These are phyloP conservation scores for Dermatemys mawii DNA, from an alignment of 2,113 vertebrate genomes.

Conservation along the genomic window DNA sequence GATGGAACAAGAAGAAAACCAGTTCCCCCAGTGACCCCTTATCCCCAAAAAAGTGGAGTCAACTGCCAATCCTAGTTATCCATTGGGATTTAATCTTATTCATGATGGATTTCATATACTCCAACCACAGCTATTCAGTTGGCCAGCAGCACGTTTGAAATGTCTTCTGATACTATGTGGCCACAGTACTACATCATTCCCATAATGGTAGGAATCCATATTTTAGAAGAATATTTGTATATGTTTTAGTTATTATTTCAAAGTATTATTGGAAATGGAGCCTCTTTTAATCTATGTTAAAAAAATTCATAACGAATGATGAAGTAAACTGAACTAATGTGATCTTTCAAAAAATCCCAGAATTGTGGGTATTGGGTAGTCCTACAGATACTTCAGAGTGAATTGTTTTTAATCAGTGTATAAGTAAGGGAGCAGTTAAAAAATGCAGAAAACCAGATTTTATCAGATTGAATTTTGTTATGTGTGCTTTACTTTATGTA, in stretches of 20 bases:
- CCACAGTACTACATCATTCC: not conserved
- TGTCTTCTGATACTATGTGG: not conserved
- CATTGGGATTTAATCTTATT: not conserved
- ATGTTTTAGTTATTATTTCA: not conserved
- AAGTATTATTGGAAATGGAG: not conserved
- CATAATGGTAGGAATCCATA: not conserved
- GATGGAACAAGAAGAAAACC: not conserved
- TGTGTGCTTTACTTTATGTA: not conserved
- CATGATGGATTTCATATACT: not conserved
- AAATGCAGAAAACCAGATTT: not conserved
- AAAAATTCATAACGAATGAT: not conserved
- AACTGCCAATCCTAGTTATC: not conserved
- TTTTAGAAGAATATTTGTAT: not conserved
- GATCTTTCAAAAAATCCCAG: not conserved
- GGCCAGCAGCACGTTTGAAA: too few species aligned
- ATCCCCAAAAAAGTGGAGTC: not conserved
- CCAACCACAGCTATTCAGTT: not conserved
- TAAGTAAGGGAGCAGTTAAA: not conserved
- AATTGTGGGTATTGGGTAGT: not conserved
- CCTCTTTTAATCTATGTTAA: not conserved
- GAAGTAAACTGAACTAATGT: not conserved
- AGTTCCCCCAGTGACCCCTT: not conserved
- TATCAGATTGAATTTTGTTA: conserved; percentile 39
- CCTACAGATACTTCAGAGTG: not conserved
- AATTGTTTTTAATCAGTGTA: not conserved